These are phyloP conservation scores for Charina bottae DNA, from an alignment of 2,113 vertebrate species.

Conservation along the genomic window DNA sequence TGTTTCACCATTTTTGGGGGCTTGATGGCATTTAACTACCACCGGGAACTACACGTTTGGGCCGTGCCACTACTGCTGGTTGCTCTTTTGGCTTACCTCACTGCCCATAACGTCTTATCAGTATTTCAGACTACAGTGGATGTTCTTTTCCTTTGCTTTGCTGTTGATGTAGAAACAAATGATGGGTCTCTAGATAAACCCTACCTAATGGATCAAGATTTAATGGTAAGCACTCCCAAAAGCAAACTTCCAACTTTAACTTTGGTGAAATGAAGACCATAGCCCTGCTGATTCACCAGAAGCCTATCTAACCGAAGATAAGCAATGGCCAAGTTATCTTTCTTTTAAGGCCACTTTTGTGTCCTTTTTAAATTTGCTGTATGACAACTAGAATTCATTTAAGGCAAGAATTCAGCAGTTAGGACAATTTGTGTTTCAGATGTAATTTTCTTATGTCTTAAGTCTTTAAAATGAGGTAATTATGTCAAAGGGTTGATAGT, in stretches of 20 bases:
- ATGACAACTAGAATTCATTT: conserved; percentile 34
- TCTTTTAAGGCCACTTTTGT: conserved; percentile 31
- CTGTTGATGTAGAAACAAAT: conserved; percentile 79
- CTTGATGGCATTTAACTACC: conserved; percentile 82
- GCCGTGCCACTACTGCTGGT: conserved; percentile 76
- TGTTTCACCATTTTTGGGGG: conserved; percentile 81
- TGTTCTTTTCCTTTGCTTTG: conserved; percentile 76
- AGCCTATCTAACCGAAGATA: background rate
- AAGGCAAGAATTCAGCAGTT: conserved; percentile 40
- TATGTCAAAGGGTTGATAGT: background rate
- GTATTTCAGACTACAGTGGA: conserved; percentile 78
- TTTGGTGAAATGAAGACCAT: conserved; percentile 20
- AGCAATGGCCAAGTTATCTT: background rate
- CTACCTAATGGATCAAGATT: conserved; percentile 77
- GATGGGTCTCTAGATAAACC: conserved; percentile 79
- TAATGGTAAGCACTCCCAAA: conserved; percentile 72
- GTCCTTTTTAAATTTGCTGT: background rate
- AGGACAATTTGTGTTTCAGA: conserved; percentile 43
- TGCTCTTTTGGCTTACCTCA: conserved; percentile 77
- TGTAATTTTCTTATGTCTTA: background rate
- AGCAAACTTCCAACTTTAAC: background rate
- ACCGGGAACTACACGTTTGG: conserved; percentile 75
- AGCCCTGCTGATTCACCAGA: background rate
- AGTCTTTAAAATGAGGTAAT: background rate
- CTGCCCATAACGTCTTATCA: conserved; percentile 78